Evolutionary conservation across 2,888 invertebrate species (phyloP).

Genomic region (Acrobasis suavella): DNA sequence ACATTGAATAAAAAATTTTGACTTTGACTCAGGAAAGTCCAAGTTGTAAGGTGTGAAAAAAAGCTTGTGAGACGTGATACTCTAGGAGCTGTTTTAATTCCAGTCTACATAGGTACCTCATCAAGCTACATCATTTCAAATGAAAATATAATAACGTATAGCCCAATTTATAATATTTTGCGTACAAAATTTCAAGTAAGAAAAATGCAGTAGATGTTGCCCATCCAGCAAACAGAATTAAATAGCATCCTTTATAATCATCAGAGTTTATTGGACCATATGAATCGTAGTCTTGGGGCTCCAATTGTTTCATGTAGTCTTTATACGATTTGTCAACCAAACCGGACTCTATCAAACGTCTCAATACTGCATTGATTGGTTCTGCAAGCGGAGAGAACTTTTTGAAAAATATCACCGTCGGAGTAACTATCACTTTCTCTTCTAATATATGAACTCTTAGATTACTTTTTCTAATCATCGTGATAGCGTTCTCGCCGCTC

Average conservation of each 20-base stretch:
- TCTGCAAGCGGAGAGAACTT: slow-evolving; percentile 58
- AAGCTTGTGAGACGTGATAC: too few species aligned
- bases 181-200: slow-evolving; percentile 48
- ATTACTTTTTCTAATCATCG: slow-evolving; percentile 42
- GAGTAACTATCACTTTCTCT: slow-evolving; percentile 49
- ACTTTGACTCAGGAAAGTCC: too few species aligned
- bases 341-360: slow-evolving; percentile 54
- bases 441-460: slow-evolving; percentile 51
- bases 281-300: slow-evolving; percentile 28
- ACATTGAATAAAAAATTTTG: too few species aligned
- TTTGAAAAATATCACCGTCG: slow-evolving; percentile 62
- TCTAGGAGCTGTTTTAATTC: too few species aligned
- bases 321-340: slow-evolving; percentile 52
- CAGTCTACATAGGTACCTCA: background rate
- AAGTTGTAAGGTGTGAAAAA: too few species aligned
- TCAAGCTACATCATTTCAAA: background rate
- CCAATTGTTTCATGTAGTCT: slow-evolving; percentile 34
- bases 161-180: slow-evolving; percentile 27
- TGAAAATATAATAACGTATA: background rate
- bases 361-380: slow-evolving; percentile 49
- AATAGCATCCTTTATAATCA: slow-evolving; percentile 64
- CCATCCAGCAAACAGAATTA: slow-evolving; percentile 58
- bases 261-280: slow-evolving; percentile 48
- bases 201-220: slow-evolving; percentile 48
- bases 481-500: slow-evolving; percentile 48